phyloP scores from a whole-genome alignment of 1,140 invertebrate genomes.

The Drosophila aff. region DNA sequence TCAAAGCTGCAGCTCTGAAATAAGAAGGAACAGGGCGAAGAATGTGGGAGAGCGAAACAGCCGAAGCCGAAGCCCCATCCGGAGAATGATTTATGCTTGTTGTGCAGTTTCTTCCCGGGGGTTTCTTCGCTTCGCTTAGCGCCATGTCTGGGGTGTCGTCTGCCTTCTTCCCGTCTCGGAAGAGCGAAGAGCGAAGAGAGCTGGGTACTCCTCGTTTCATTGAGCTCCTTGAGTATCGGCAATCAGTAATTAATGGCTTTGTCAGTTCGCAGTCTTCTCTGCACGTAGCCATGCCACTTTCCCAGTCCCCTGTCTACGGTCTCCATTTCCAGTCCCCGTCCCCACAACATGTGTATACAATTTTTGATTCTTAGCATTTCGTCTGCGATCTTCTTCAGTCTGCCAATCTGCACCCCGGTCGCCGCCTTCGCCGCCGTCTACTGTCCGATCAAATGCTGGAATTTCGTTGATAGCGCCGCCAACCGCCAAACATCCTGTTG shows the following conservation, averaged over 20 bases:
- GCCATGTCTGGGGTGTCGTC: constrained; percentile 64
- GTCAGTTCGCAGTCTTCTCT: constrained; percentile 45
- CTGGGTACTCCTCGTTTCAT: constrained; percentile 52
- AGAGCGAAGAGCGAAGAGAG: constrained; percentile 3
- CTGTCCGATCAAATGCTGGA: constrained; percentile 74
- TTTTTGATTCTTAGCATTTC: constrained; percentile 80
- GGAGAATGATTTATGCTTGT: constrained; percentile 65
- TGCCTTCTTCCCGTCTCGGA: constrained; percentile 8
- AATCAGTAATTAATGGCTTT: constrained; percentile 83
- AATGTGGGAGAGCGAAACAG: not conserved
- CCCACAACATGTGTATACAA: constrained; percentile 54
- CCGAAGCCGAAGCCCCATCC: constrained; percentile 25
- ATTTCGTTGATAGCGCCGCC: constrained; percentile 81
- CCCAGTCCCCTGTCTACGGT: not conserved
- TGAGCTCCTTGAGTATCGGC: constrained; percentile 68
- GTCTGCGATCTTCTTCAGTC: constrained; percentile 70
- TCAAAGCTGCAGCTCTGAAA: constrained; percentile 53
- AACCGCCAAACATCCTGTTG: constrained; percentile 75
- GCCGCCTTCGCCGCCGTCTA: constrained; percentile 5
- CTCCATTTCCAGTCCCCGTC: constrained; percentile 21
- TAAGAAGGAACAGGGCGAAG: too few species aligned
- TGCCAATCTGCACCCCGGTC: constrained; percentile 4
- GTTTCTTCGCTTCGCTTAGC: constrained; percentile 71
- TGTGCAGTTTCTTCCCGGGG: constrained; percentile 26
- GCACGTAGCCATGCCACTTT: constrained; percentile 1